phyloP scores from a whole-genome alignment of 1,140 invertebrate genomes.

The Mercenaria mercenaria region DNA sequence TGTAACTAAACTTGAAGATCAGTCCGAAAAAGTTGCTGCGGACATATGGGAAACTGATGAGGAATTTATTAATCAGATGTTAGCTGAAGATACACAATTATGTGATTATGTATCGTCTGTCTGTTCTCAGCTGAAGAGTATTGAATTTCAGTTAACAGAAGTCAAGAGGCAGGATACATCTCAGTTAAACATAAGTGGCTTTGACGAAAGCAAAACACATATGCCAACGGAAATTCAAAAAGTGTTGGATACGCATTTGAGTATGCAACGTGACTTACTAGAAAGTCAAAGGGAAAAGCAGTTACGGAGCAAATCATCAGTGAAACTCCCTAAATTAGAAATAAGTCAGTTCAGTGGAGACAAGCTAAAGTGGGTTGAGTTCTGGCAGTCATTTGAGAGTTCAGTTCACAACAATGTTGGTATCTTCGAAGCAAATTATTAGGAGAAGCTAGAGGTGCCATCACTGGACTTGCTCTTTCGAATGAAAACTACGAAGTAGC shows the following conservation, averaged over 20 bases:
- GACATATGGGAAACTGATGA: not conserved
- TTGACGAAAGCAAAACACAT: no score
- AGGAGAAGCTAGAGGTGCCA: not conserved
- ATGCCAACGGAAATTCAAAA: not conserved
- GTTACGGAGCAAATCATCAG: not conserved
- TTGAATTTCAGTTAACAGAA: no score
- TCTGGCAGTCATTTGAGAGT: not conserved
- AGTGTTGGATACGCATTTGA: not conserved
- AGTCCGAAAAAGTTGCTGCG: not conserved
- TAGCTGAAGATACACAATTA: not conserved
- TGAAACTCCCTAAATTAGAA: not conserved
- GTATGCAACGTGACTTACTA: not conserved
- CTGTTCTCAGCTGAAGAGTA: no score
- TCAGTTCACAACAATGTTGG: not conserved
- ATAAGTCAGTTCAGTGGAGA: not conserved
- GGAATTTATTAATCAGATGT: no score
- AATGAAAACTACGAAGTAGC: conserved; percentile 13
- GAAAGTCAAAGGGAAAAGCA: not conserved
- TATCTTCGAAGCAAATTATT: not conserved
- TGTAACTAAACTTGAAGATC: not conserved
- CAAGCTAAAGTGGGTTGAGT: not conserved
- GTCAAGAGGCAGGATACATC: no score
- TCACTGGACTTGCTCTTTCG: not conserved
- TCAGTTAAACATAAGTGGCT: no score
- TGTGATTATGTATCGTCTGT: not conserved